Evolutionary conservation across 2,888 invertebrate species (phyloP).

Genomic region (Anticlea derivata): DNA sequence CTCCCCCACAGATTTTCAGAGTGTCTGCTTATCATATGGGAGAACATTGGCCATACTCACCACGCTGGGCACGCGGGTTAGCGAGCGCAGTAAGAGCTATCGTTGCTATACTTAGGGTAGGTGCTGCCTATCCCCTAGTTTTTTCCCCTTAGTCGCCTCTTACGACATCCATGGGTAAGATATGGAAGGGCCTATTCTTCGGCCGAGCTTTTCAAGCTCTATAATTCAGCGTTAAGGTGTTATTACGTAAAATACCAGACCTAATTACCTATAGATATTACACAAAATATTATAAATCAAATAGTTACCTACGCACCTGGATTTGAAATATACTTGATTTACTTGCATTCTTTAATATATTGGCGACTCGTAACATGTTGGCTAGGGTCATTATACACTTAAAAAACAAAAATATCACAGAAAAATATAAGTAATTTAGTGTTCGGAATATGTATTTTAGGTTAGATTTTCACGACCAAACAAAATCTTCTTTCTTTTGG

Average conservation of each 20-base stretch:
- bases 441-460: constrained; percentile 21
- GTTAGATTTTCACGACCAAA: too few relatives aligned
- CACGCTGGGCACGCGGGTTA: too few relatives aligned
- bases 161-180: too few relatives aligned
- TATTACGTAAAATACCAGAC: constrained; percentile 22
- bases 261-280: neutral
- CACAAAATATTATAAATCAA: neutral
- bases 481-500: too few relatives aligned
- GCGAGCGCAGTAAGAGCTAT: too few relatives aligned
- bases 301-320: constrained; percentile 48
- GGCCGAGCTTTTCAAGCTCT: too few relatives aligned
- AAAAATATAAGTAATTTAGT: constrained; percentile 35
- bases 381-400: constrained; percentile 64
- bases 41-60: too few relatives aligned
- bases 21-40: too few relatives aligned
- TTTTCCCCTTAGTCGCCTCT: too few relatives aligned
- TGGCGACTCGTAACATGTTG: constrained; percentile 58
- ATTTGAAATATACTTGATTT: constrained; percentile 55
- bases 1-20: too few relatives aligned
- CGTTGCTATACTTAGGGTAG: too few relatives aligned
- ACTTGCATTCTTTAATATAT: constrained; percentile 50
- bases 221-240: neutral
- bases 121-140: neutral
- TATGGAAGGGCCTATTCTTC: too few relatives aligned
- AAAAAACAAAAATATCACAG: constrained; percentile 49